Conservation (phyloP, 2,888 invertebrate genomes). For the Hoplodrina blanda region DNA sequence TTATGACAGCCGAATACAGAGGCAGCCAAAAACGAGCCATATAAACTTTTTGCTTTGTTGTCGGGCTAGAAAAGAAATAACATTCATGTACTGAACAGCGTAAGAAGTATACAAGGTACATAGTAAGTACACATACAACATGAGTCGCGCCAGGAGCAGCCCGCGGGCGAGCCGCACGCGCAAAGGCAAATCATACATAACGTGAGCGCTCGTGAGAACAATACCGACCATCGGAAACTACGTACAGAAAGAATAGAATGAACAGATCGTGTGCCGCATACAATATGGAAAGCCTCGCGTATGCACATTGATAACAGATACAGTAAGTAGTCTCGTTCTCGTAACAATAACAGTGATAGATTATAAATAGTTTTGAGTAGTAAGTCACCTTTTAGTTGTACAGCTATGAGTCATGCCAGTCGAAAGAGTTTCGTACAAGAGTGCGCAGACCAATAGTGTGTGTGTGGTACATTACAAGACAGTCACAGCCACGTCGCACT, state of each 20-base stretch:
- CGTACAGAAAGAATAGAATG: conserved; percentile 66
- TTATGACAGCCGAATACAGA: conserved; percentile 88
- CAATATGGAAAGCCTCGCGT: conserved; percentile 85
- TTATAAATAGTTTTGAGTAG: conserved; percentile 92
- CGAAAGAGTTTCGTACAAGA: conserved; percentile 63
- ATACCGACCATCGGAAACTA: conserved; percentile 69
- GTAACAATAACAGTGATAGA: conserved; percentile 80
- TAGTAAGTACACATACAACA: conserved; percentile 19
- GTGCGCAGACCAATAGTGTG: conserved; percentile 65
- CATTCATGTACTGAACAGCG: conserved; percentile 84
- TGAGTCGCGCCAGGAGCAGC: conserved; percentile 24
- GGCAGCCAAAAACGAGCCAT: conserved; percentile 85
- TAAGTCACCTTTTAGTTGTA: conserved; percentile 92
- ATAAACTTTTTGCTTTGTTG: conserved; percentile 89
- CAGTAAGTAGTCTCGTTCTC: conserved; percentile 69
- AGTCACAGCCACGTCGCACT: conserved; percentile 89
- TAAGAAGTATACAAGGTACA: conserved; percentile 65
- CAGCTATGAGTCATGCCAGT: conserved; percentile 84
- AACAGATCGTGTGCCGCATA: conserved; percentile 77
- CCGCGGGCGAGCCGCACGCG: conserved; percentile 60
- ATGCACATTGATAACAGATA: conserved; percentile 79
- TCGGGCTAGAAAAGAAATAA: conserved; percentile 89
- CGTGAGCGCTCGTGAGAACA: conserved; percentile 79
- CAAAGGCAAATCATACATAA: conserved; percentile 80
- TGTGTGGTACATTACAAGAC: conserved; percentile 75